phyloP scores from a whole-genome alignment of 2,113 vertebrate genomes.

The Lutjanus erythropterus region DNA sequence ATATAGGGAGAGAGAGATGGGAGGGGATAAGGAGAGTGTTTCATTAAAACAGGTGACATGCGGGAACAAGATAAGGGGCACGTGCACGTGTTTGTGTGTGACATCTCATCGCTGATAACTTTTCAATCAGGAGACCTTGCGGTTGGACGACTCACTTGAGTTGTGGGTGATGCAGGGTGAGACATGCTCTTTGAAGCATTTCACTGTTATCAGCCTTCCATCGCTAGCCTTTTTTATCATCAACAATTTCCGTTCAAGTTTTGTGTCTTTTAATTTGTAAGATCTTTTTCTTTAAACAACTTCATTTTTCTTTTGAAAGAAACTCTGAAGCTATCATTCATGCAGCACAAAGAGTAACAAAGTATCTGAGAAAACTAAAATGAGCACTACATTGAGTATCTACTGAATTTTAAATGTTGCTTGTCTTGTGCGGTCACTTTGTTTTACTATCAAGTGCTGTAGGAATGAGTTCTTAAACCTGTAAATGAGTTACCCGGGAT shows the following conservation, averaged over 20 bases:
- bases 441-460: neutral
- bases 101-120: constrained; percentile 73
- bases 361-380: neutral
- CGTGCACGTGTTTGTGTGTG: constrained; percentile 60
- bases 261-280: constrained; percentile 35
- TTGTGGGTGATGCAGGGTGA: constrained; percentile 40
- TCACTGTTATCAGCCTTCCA: constrained; percentile 36
- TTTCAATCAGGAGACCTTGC: constrained; percentile 70
- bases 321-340: constrained; percentile 13
- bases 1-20: constrained; percentile 55
- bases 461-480: no score
- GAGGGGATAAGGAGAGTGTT: constrained; percentile 74
- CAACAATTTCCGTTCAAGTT: constrained; percentile 53
- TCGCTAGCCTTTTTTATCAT: constrained; percentile 46
- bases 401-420: neutral
- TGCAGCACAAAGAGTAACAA: neutral
- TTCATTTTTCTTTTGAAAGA: constrained; percentile 18
- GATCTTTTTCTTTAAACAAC: constrained; percentile 15
- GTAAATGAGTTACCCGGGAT: no score
- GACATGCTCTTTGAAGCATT: constrained; percentile 31
- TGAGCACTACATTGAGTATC: neutral
- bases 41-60: constrained; percentile 81
- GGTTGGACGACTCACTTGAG: constrained; percentile 58
- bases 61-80: constrained; percentile 73
- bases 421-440: neutral